Percentiles rank a stretch among this genome's conserved stretches.
These are phyloP conservation scores for Ichneumon xanthorius DNA, from an alignment of 2,888 invertebrate genomes.

Conservation along the genomic window DNA sequence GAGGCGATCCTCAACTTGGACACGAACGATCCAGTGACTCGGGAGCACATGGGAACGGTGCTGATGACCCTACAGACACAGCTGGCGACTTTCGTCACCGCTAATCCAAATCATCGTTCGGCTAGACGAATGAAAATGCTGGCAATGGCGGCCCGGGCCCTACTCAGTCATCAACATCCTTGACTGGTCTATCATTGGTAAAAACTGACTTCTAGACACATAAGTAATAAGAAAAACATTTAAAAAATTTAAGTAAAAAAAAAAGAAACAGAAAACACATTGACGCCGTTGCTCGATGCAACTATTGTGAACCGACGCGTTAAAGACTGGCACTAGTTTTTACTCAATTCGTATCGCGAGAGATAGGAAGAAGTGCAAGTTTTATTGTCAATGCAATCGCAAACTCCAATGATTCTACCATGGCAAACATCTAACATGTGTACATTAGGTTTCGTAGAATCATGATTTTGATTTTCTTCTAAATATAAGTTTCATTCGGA, in stretches of 20 bases:
- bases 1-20: conserved; percentile 95
- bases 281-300: conserved; percentile 58
- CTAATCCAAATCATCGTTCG: conserved; percentile 89
- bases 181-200: conserved; percentile 61
- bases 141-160: conserved; percentile 89
- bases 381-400: conserved; percentile 44
- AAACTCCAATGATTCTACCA: conserved; percentile 25
- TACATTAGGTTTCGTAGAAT: conserved; percentile 59
- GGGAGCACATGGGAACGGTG: conserved; percentile 93
- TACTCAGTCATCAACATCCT: conserved; percentile 82
- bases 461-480: conserved; percentile 57
- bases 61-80: conserved; percentile 91
- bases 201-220: conserved; percentile 43
- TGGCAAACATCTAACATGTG: conserved; percentile 50
- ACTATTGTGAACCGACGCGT: conserved; percentile 41
- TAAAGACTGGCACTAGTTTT: conserved; percentile 66
- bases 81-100: conserved; percentile 89
- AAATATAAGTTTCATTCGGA: conserved; percentile 31
- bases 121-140: conserved; percentile 89
- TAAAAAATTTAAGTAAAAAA: neutral
- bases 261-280: conserved; percentile 15
- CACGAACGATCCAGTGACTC: conserved; percentile 90
- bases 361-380: conserved; percentile 60
- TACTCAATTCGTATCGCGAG: conserved; percentile 55
- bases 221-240: conserved; percentile 43